phyloP scores from a whole-genome alignment of 2,888 invertebrate species.

The Sarcophaga caerulescens region DNA sequence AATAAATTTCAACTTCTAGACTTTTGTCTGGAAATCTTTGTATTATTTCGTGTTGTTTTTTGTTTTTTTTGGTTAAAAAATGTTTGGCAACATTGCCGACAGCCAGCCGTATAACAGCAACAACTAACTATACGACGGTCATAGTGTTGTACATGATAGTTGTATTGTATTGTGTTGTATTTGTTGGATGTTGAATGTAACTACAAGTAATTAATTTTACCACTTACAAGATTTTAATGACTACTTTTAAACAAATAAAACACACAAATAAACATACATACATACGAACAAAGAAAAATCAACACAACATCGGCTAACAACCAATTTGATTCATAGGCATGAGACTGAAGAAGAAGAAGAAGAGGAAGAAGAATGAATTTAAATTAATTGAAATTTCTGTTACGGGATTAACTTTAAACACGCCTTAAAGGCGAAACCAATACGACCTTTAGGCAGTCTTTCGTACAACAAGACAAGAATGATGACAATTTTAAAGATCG shows the following conservation, averaged over 20 bases:
- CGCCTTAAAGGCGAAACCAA: slow-evolving; percentile 20
- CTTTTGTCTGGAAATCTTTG: slow-evolving; percentile 19
- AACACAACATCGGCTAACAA: background rate
- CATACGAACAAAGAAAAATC: slow-evolving; percentile 63
- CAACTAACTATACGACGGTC: slow-evolving; percentile 69
- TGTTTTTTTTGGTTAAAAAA: background rate
- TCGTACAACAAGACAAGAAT: background rate
- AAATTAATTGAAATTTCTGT: slow-evolving; percentile 18
- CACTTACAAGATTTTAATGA: slow-evolving; percentile 81
- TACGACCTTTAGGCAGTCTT: no score
- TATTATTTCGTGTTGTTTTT: no score
- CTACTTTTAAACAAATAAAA: slow-evolving; percentile 73
- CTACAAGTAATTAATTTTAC: slow-evolving; percentile 82
- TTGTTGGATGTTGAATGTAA: slow-evolving; percentile 71
- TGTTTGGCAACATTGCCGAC: slow-evolving; percentile 33
- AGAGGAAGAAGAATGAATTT: slow-evolving; percentile 25
- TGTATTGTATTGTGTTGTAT: slow-evolving; percentile 71
- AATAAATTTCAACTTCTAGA: slow-evolving; percentile 31
- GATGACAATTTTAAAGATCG: no score
- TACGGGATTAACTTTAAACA: slow-evolving; percentile 17
- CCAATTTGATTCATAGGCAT: background rate
- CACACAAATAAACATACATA: background rate
- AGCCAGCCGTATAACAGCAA: slow-evolving; percentile 27
- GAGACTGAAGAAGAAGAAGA: background rate
- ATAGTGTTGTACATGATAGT: slow-evolving; percentile 65